Evolutionary conservation across 2,888 invertebrate genomes (phyloP), one percentile per base, ranked within the genome.

Genomic region (Folsomia manolachei): DNA sequence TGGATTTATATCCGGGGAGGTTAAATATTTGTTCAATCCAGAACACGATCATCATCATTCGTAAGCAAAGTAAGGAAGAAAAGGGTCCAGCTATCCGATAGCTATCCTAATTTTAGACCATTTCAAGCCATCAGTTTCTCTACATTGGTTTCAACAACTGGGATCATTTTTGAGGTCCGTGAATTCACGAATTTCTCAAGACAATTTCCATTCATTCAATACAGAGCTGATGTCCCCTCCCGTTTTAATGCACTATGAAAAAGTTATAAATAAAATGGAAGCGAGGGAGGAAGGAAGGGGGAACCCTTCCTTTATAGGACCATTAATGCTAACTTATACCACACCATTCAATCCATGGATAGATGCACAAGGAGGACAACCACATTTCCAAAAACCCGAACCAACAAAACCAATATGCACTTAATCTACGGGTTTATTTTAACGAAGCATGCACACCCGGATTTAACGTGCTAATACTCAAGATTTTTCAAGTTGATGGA

Each of bases 211-310:
- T 39, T 4, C 14, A 39, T n/a, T n/a, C n/a, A n/a, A n/a, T n/a
- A n/a, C n/a, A n/a, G n/a, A n/a, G n/a, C 56, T 74, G 63, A 61
- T 25, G 68, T 61, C 67, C 69, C 69, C 71, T 71, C 67, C 39
- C 9, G 60, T 53, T 67, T 75, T 71, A 72, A 75, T 77, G 73
- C 66, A 74, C 69, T 72, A 75, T 76, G 78, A 77, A 79, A 74
- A 77, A 79, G 79, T 77, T 79, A 79, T 77, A 79, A 79, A 79
- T 79, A 79, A 79, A 79, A 76, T 76, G 56, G 27, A 19, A 39
- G 56, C 63, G 64, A 64, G 71, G n/a, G n/a, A n/a, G n/a, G n/a
- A n/a, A n/a, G n/a, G n/a, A n/a, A n/a, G n/a, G n/a, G 71, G 72
- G 74, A 70, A 65, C 63, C 75, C 75, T 71, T 70, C 67, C 66